These are phyloP conservation scores for Hanleya hanleyi DNA, from an alignment of 2,888 invertebrate genomes.

Conservation along the genomic window DNA sequence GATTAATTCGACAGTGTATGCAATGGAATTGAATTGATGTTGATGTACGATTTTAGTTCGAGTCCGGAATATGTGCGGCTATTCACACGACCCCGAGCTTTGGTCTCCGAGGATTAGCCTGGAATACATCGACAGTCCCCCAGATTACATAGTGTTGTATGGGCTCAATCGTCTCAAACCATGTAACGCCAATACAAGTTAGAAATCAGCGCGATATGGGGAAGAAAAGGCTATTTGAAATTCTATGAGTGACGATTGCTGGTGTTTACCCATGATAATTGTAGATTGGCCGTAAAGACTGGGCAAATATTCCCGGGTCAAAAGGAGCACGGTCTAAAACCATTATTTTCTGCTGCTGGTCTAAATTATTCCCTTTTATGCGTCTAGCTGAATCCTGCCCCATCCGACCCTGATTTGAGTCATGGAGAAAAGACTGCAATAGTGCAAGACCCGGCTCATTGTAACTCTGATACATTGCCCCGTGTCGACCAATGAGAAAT, in stretches of 20 bases:
- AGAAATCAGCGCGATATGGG: too few relatives aligned
- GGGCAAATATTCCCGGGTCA: background rate
- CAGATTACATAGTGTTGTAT: too few relatives aligned
- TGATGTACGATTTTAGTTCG: too few relatives aligned
- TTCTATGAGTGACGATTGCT: background rate
- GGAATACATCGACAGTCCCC: too few relatives aligned
- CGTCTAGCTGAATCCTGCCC: background rate
- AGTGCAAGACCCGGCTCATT: background rate
- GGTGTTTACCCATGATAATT: background rate
- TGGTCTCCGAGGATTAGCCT: too few relatives aligned
- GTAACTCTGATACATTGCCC: background rate
- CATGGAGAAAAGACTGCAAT: background rate
- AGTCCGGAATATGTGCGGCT: too few relatives aligned
- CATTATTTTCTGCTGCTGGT: background rate
- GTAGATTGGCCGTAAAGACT: conserved; percentile 8
- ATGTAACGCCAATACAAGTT: too few relatives aligned
- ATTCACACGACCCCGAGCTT: too few relatives aligned
- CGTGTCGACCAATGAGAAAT: background rate
- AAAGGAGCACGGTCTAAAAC: background rate
- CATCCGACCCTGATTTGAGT: background rate
- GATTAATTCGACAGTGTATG: too few relatives aligned
- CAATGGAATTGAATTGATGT: too few relatives aligned
- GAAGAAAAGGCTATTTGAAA: too few relatives aligned
- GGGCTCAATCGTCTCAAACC: too few relatives aligned
- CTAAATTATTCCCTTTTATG: background rate